Percentiles rank a stretch among this genome's conserved stretches.
Evolutionary conservation across 2,888 invertebrate genomes (phyloP).

Genomic region (Amblyteles armatorius): DNA sequence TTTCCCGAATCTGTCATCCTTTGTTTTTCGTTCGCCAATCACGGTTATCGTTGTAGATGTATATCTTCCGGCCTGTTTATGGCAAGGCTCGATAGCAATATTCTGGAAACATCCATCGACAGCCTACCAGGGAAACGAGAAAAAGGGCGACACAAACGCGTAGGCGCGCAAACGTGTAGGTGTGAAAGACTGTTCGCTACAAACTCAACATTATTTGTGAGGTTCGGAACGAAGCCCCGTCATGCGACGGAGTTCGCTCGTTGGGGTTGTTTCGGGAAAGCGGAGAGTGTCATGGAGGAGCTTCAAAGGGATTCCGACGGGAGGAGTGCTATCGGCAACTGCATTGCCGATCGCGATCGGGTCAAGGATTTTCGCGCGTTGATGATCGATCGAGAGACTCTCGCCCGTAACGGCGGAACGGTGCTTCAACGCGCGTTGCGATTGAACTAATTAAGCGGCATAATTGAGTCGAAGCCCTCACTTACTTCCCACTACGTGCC

Average conservation of each 20-base stretch:
- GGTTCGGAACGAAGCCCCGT: conserved; percentile 7
- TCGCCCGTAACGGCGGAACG: neutral
- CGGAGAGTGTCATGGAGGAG: neutral
- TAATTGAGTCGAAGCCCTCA: conserved; percentile 45
- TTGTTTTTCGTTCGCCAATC: too few relatives aligned
- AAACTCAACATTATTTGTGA: too few relatives aligned
- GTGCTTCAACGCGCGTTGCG: neutral
- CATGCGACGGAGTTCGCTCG: neutral
- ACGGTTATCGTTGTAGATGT: too few relatives aligned
- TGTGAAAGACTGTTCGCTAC: too few relatives aligned
- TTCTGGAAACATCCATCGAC: too few relatives aligned
- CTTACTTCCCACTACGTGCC: conserved; percentile 22
- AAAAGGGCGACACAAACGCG: too few relatives aligned
- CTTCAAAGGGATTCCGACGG: neutral
- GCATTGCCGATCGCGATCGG: neutral
- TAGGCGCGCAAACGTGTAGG: too few relatives aligned
- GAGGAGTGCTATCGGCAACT: neutral
- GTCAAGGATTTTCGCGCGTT: neutral
- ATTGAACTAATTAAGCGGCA: conserved; percentile 36
- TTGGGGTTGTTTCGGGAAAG: neutral
- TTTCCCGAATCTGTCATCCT: too few relatives aligned
- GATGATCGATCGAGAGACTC: neutral
- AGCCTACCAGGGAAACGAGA: too few relatives aligned
- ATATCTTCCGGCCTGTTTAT: too few relatives aligned
- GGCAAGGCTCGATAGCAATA: too few relatives aligned